Base-by-base conservation (phyloP, 2,797 vertebrate species). In the Danio tinwini region DNA sequence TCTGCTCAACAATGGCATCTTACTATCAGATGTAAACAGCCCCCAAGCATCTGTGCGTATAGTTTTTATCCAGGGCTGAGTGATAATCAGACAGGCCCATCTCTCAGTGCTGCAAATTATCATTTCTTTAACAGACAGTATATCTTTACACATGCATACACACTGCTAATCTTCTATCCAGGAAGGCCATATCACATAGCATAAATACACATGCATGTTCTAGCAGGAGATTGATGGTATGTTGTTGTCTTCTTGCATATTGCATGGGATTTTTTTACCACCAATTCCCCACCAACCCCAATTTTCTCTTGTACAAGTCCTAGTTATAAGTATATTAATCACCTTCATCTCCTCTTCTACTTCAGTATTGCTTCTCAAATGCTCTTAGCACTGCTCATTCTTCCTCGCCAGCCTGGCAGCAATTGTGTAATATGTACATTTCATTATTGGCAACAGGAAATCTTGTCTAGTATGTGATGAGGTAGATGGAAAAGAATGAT, bases 301-400 rank as follows among this genome's bases (percentile, higher is more conserved):
- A 81, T 56, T 78, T 80, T 83, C 77, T 86, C 39, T 67, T 53
- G 75, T 83, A 9, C 4, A 84, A 87, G 61, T 74, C 83, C 58
- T 78, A 58, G n/a, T 39, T 84, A 89, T 45, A 81, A 77, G 6
- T 13, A 29, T 78, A 90, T 90, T 84, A 85, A 90, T 91, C 86
- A 92, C 17, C 52, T 12, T 44, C 14, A 47, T 68, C 16, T 37
- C 50, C 52, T 45, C 16, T 72, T 62, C 58, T 70, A 69, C 19
- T 72, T 74, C 78, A 71, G 61, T 71, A 52, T 42, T 53, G 19
- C 75, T 76, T 72, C 53, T 45, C 74, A 76, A 67, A 80, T 75
- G 73, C 63, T 78, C 76, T 82, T 80, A 83, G 74, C 44, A n/a
- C 67, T 52, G 58, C 44, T 70, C 63, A 68, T 69, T 69, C 70